Evolutionary conservation across 1,140 invertebrate species (phyloP), one percentile per base, ranked within the genome.

Genomic region (Adoxophyes honmai): DNA sequence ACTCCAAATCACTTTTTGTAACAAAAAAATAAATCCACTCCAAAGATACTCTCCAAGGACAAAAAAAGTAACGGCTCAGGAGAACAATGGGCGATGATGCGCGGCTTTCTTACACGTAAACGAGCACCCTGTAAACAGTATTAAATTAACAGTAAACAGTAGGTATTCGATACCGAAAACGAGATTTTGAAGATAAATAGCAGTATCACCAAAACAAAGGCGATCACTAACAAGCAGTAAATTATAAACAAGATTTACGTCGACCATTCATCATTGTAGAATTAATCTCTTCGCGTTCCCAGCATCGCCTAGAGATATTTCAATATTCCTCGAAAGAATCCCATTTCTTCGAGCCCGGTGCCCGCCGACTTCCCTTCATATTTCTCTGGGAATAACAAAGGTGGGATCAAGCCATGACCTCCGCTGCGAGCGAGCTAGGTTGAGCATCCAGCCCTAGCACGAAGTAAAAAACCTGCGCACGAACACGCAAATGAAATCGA

Each of bases 401-500:
- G 57, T 60, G 70, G 68, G 74, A 82, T 82, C 73, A 72, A 75
- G 73, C 64, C 71, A 73, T 81, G 82, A 88, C 82, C 82, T 75
- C 62, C 73, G 57, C 74, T 48, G 73, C 72, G 68, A 69, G 60
- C 61, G 59, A 60, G 73, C 59, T 58, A 66, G 58, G 64, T 48
- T 48, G 42, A 48, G 42, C 42, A 48, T 48, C 42, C 18, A 34
- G 18, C n/a, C 53, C 35, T 58, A 71, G 73, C 63, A 75, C 75
- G 66, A 79, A 68, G 60, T 68, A 81, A 81, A 81, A 78, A 83
- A 78, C 65, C 48, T 58, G 61, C 66, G 72, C 82, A 79, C 76
- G 81, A 81, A 75, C 78, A 84, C 70, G 81, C 81, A 87, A 87
- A 86, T 87, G 82, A 81, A 84, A 87, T 86, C 81, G 84, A 83